Base-by-base conservation (phyloP, 2,797 vertebrate species). In the Phataginus tetradactyla region DNA sequence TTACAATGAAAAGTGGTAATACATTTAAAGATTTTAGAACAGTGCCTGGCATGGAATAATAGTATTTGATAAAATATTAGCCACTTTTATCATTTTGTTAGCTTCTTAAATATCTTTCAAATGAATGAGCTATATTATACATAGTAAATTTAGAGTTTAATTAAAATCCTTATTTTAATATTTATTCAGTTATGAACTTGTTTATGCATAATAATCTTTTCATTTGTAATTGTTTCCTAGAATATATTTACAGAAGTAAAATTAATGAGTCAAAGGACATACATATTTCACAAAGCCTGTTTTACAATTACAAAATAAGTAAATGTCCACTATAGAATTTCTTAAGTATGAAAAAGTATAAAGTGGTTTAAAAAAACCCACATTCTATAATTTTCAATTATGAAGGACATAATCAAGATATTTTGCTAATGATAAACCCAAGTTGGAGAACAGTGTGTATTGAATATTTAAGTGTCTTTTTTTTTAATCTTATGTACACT, bases 241-340 rank as follows among this genome's bases (percentile, higher is more conserved):
- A 95, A 87, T 34, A 79, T 1, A 80, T 42, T 93, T 94, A 55
- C 12, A 91, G 51, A 96, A 74, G 8, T 64, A 84, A 95, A 97
- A 90, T 84, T 75, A 89, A 80, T 83, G 64, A 21, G 15, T 86
- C 61, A 92, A 93, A 87, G 1, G 3, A 79, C 53, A 93, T 18
- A 68, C 27, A 71, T 88, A 64, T 89, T 88, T 85, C 90, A 91
- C 88, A 63, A 81, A 68, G 7, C 39, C 17, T 81, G 71, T 27
- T 81, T 86, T 83, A 78, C 0, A 85, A 78, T 85, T 37, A 80
- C 3, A 90, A 66, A 92, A 81, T 84, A 29, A 88, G 77, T 77
- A 92, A 80, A 85, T 92, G 1, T 20, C 7, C 37, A 55, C 81
- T 92, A 45, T 49, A 80, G 66, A 92, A 77, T 53, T 53, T 86